Base-by-base conservation (phyloP, 2,797 vertebrate genomes). In the Sebastes flavidus region DNA sequence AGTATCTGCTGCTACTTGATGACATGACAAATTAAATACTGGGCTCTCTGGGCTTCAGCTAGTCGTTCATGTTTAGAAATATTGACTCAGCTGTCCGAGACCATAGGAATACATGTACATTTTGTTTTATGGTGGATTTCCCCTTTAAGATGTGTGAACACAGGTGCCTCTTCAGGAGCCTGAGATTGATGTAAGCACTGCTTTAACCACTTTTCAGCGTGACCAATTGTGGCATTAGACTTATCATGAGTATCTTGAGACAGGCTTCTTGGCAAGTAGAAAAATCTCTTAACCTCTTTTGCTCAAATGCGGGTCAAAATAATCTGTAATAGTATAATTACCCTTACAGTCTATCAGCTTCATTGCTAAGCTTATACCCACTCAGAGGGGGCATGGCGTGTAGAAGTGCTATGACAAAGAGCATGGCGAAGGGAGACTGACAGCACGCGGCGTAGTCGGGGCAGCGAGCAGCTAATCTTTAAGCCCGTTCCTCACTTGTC, bases 401-500 rank as follows among this genome's bases (percentile, higher is more conserved):
- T 75, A 67, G 77, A 86, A 85, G 83, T 67, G 77, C 73, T 55
- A 34, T 81, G 90, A 93, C 84, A 90, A 90, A 89, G 87, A 90
- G 91, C 84, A 81, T 75, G 72, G 88, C 68, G 63, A 87, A 92
- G 87, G 72, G 78, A 86, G 87, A 87, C 87, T 88, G 92, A 89
- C 90, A 87, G 88, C 88, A 77, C 5, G 18, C 61, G 14, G 77
- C 63, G 25, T 65, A 42, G 89, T 75, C 71, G 76, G 87, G 85
- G 80, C 89, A 86, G 85, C 42, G 14, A 88, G 90, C 80, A 80
- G 88, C 91, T 94, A 92, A 95, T 94, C 93, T 92, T 84, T 90
- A 89, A 89, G 87, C 91, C 84, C 63, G 80, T 89, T 92, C 90
- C 91, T 85, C 83, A 89, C 90, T 93, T 91, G 89, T 94, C 91